Conservation (phyloP, 2,888 invertebrate genomes). For the Andrena haemorrhoa region DNA sequence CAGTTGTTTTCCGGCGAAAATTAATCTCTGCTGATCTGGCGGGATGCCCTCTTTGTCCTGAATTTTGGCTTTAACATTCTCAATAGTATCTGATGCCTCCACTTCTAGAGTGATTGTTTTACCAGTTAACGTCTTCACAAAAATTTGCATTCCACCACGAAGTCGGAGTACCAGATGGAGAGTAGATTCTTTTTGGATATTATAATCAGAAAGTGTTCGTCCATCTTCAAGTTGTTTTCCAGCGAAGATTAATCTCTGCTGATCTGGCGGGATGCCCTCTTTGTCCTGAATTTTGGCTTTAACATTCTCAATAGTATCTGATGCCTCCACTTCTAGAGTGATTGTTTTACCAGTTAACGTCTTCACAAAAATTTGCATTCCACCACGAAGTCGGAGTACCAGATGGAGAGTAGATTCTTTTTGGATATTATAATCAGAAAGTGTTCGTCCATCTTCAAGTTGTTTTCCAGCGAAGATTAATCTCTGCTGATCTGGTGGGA, state of each 20-base stretch:
- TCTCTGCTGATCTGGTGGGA: conserved; percentile 77
- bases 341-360: conserved; percentile 73
- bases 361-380: conserved; percentile 72
- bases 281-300: conserved; percentile 77
- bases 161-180: conserved; percentile 73
- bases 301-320: conserved; percentile 74
- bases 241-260: conserved; percentile 76
- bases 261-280: conserved; percentile 76
- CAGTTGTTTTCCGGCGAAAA: conserved; percentile 74
- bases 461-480: conserved; percentile 78
- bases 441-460: conserved; percentile 73
- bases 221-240: conserved; percentile 77
- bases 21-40: conserved; percentile 73
- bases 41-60: conserved; percentile 73
- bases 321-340: conserved; percentile 76
- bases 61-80: conserved; percentile 68
- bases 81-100: conserved; percentile 64
- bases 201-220: conserved; percentile 73
- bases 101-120: conserved; percentile 70
- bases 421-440: conserved; percentile 76
- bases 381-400: conserved; percentile 71
- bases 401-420: conserved; percentile 75
- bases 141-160: conserved; percentile 73
- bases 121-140: conserved; percentile 64
- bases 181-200: conserved; percentile 77